Base-by-base conservation (phyloP, 2,888 invertebrate genomes). In the Emesis castigata region DNA sequence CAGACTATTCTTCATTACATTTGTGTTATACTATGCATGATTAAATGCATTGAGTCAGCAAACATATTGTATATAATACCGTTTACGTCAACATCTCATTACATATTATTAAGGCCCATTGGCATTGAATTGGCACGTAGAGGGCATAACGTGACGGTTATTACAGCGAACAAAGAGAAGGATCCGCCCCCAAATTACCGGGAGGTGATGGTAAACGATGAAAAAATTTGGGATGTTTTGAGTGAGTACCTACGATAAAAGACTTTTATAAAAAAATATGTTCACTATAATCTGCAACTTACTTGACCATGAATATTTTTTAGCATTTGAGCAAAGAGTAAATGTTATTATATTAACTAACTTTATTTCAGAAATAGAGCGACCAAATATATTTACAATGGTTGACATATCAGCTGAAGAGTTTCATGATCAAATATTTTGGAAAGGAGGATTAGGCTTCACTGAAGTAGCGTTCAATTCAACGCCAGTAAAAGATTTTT, bases 121-220 rank as follows among this genome's bases (percentile, higher is more conserved):
- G 94, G 96, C 1, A 84, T 95, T 62, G 95, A 95, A 80, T 87
- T 96, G 62, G 96, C 96, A 4, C 86, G 89, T n/a, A 91, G 94
- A 72, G 96, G 96, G 0, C 96, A 96, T 81, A 94, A 96, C 85
- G 94, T 96, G 0, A 96, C 96, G 1, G 93, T 95, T 0, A 93
- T 96, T 20, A 93, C 95, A 2, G 92, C 93, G 1, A 84, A 92
- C 75, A 91, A 87, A 68, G 92, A 93, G 69, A 85, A 89, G 0
- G 88, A 91, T 7, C 90, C 91, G 6, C 90, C 93, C 1, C 83
- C 91, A 0, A 95, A 93, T 78, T 95, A 94, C 76, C 91, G 91
- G 3, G 91, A 95, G 83, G 89, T 94, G 18, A 87, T 90, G 84
- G 91, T 93, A 0, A 93, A 93, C 69, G 85, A 92, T 62, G 91